Conservation (phyloP, 1,140 invertebrate genomes). For the Lutraria rhynchaena region DNA sequence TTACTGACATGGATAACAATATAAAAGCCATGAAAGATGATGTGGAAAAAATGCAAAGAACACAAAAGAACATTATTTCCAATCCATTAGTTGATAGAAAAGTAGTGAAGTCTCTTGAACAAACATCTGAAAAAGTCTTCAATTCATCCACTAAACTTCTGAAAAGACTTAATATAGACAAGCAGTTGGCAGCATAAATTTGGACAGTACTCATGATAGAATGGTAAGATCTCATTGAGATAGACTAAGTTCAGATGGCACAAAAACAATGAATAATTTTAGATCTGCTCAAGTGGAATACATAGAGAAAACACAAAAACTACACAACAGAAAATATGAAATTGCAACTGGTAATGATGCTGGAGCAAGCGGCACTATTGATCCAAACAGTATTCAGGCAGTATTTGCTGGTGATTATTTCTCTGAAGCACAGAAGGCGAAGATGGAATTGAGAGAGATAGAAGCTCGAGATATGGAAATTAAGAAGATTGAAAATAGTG, state of each 20-base stretch:
- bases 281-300: conserved; percentile 51
- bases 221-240: conserved; percentile 44
- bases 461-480: conserved; percentile 49
- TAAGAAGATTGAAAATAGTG: conserved; percentile 55
- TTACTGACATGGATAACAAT: conserved; percentile 47
- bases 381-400: conserved; percentile 38
- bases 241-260: conserved; percentile 32
- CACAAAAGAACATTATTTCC: conserved; percentile 48
- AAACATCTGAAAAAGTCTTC: conserved; percentile 47
- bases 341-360: conserved; percentile 46
- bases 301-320: conserved; percentile 50
- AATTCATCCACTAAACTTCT: conserved; percentile 24
- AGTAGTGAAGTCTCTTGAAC: conserved; percentile 42
- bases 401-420: conserved; percentile 53
- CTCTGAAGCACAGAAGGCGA: conserved; percentile 38
- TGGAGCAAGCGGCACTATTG: not conserved
- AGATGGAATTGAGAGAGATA: conserved; percentile 46
- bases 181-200: conserved; percentile 19
- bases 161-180: conserved; percentile 10
- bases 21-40: conserved; percentile 39
- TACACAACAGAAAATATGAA: conserved; percentile 52
- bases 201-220: conserved; percentile 43
- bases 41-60: conserved; percentile 45
- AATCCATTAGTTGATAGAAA: conserved; percentile 45
- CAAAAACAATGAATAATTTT: conserved; percentile 44